Evolutionary conservation across 2,113 vertebrate species (phyloP).

Genomic region (Potamarius usumacintae): DNA sequence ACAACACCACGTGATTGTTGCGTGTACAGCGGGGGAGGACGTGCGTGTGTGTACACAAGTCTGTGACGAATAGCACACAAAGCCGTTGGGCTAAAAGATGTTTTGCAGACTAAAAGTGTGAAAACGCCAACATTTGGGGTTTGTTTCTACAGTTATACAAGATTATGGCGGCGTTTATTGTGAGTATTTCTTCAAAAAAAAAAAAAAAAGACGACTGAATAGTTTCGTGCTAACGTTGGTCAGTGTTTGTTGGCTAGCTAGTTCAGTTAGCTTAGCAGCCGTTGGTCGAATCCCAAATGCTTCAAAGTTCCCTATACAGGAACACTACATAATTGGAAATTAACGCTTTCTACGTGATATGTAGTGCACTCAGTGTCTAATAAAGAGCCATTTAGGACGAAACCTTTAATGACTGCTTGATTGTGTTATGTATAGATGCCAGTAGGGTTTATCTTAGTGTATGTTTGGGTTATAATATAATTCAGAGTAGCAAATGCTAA

Average conservation of each 20-base stretch:
- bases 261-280: not conserved
- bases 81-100: constrained; percentile 11
- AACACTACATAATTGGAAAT: not conserved
- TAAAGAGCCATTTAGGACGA: not conserved
- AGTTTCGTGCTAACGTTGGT: not conserved
- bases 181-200: constrained; percentile 40
- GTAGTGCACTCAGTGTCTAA: not conserved
- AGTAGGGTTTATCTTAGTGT: not conserved
- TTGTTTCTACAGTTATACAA: not conserved
- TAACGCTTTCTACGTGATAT: no score
- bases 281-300: not conserved
- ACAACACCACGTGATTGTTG: not conserved
- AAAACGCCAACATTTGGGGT: not conserved
- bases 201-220: not conserved
- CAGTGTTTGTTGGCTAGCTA: not conserved
- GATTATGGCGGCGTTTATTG: constrained; percentile 59
- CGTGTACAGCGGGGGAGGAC: not conserved
- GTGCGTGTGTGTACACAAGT: constrained; percentile 28
- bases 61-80: constrained; percentile 58
- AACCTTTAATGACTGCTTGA: no score
- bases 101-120: constrained; percentile 17
- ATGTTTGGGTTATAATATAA: not conserved
- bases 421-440: not conserved
- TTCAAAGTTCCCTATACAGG: not conserved
- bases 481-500: not conserved